Evolutionary conservation across 2,113 vertebrate species (phyloP).

Genomic region (Gnathonemus longibarbis): DNA sequence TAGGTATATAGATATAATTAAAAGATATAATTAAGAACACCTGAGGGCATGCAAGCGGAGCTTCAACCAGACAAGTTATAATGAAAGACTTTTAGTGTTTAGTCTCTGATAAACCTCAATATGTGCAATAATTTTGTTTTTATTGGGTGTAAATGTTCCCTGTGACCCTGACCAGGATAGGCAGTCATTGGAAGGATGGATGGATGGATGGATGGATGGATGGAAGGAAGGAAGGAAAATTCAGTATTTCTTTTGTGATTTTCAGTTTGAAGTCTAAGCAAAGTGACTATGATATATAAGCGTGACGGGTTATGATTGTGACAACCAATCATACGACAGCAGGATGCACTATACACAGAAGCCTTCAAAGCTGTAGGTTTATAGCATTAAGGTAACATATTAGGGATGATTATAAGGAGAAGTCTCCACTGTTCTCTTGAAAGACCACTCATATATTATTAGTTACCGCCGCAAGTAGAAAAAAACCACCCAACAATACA

Average conservation of each 20-base stretch:
- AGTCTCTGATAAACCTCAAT: background rate
- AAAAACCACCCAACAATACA: background rate
- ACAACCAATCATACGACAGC: background rate
- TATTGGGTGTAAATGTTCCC: background rate
- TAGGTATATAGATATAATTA: background rate
- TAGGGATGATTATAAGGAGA: background rate
- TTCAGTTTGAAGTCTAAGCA: background rate
- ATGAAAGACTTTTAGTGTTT: background rate
- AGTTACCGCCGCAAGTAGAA: background rate
- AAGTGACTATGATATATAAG: background rate
- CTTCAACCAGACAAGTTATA: background rate
- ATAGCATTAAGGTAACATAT: background rate
- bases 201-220: background rate
- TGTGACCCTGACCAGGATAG: background rate
- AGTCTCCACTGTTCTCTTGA: background rate
- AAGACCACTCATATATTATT: conserved; percentile 5
- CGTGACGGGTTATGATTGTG: background rate
- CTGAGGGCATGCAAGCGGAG: background rate
- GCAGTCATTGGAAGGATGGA: background rate
- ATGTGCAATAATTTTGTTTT: background rate
- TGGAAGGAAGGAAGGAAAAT: too few species aligned
- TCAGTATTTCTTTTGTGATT: background rate
- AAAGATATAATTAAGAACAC: background rate
- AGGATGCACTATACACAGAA: background rate
- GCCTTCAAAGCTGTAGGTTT: background rate